Evolutionary conservation across 1,140 invertebrate genomes (phyloP), one percentile per base, ranked within the genome.

Genomic region (Orius insidiosus): DNA sequence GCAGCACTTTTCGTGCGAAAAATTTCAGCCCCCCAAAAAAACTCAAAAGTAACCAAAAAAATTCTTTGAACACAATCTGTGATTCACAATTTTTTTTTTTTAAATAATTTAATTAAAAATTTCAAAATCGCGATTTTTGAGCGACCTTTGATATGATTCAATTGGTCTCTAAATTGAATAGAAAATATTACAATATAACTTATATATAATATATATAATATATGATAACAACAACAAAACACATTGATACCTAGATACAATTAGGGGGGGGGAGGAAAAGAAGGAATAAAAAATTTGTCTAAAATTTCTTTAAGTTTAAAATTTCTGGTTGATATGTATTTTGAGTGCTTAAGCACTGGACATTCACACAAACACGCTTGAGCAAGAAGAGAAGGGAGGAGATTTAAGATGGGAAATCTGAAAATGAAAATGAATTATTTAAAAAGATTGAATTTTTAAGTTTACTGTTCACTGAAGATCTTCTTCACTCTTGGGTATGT

Each of bases 401-500:
- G 31, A 11, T 48, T 39, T 33, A 44, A 44, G 42, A 19, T 36
- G 14, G 14, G 35, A 15, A 11, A 45, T 19, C 44, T 45, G 31
- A 45, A 31, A 35, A 18, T 3, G 15, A 34, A 33, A 34, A 45
- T 34, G 6, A 11, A 41, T 15, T n/a, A 5, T 30, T n/a, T 45
- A n/a, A n/a, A n/a, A n/a, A n/a, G n/a, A n/a, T 47, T 33, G 9
- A 40, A 19, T 5, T 41, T 41, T 5, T 41, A 41, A 16, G 10
- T 16, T 19, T 41, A 14, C 10, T 41, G 48, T 62, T 71, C 65
- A 74, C 60, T 75, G 71, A 47, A 75, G 61, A 62, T 80, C 77
- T 56, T 85, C 81, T 57, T 85, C 82, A 58, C 75, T 77, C 65
- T 87, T 92, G 39, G 89, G 88, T 68, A 97, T 94, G 72, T 97